Base-by-base conservation (phyloP, 2,113 vertebrate genomes). In the Falco punctatus region DNA sequence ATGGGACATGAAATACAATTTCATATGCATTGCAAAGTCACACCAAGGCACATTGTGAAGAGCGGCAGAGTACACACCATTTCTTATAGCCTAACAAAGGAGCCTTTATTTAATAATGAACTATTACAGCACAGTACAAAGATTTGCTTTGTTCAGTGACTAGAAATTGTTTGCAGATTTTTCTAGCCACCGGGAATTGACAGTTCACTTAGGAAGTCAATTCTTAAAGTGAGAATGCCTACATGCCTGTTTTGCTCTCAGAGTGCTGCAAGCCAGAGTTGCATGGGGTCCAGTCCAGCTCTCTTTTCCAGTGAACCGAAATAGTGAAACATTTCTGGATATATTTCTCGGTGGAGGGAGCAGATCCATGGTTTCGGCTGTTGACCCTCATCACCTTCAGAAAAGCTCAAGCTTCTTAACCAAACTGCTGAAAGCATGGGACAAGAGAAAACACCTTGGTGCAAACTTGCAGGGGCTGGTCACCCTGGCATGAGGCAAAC, bases 91-190 rank as follows among this genome's bases (percentile, higher is more conserved):
- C 79, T 55, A 96, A 97, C 91, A 97, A 95, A 96, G 86, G 40
- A 61, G 51, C 52, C 88, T 89, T 94, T 95, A 79, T 97, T 96
- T 91, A 95, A 91, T 91, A 92, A 85, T 70, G 84, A 91, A 49
- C 62, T 91, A 92, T 91, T 95, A 87, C 86, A 94, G 83, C 86
- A 81, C 61, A 82, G 95, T 46, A 96, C 91, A 97, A 95, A 95
- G 94, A 95, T 95, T 85, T 94, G 91, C 97, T 96, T 94, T 95
- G 88, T 97, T 95, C 91, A 54, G 89, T 69, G 66, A 72, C 91
- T 89, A 95, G 86, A 97, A 97, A 97, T 97, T 97, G 94, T 95
- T 96, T 95, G 88, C 96, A 97, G 95, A 96, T 94, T 97, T 97
- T 94, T 95, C 88, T 90, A 95, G 94, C 92, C 94, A 95, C 92